Evolutionary conservation across 2,797 vertebrate species (phyloP).

Genomic region (Rachycentron canadum): DNA sequence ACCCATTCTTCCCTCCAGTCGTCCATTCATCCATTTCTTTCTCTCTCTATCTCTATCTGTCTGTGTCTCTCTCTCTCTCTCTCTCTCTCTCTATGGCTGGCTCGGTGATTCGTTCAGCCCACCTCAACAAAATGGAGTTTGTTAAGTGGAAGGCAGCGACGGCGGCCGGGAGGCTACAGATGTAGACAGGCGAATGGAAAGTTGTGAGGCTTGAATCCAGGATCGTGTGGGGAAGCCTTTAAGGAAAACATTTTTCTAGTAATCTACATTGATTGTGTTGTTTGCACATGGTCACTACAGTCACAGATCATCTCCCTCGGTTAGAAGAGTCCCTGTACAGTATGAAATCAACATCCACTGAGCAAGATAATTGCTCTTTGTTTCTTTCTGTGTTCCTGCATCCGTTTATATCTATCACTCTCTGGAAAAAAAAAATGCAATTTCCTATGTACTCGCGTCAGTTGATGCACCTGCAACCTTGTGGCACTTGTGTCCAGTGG

Average conservation of each 20-base stretch:
- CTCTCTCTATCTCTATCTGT: constrained; percentile 18
- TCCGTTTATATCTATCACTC: background rate
- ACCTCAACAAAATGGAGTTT: constrained; percentile 75
- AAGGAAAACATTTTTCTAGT: background rate
- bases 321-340: background rate
- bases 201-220: constrained; percentile 1
- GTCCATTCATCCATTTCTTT: constrained; percentile 50
- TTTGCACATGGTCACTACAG: background rate
- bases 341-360: background rate
- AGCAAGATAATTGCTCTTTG: background rate
- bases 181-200: constrained; percentile 8
- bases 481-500: background rate
- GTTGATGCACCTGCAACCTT: background rate
- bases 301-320: background rate
- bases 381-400: background rate
- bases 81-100: constrained; percentile 29
- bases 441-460: background rate
- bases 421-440: background rate
- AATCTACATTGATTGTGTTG: accelerated
- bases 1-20: constrained; percentile 71
- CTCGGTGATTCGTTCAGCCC: constrained; percentile 50
- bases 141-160: constrained; percentile 64
- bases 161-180: constrained; percentile 33
- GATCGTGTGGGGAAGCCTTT: background rate
- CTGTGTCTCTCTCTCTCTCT: constrained; percentile 23